These are phyloP conservation scores for Tor tambroides DNA, from an alignment of 2,113 vertebrate genomes.

Conservation along the genomic window DNA sequence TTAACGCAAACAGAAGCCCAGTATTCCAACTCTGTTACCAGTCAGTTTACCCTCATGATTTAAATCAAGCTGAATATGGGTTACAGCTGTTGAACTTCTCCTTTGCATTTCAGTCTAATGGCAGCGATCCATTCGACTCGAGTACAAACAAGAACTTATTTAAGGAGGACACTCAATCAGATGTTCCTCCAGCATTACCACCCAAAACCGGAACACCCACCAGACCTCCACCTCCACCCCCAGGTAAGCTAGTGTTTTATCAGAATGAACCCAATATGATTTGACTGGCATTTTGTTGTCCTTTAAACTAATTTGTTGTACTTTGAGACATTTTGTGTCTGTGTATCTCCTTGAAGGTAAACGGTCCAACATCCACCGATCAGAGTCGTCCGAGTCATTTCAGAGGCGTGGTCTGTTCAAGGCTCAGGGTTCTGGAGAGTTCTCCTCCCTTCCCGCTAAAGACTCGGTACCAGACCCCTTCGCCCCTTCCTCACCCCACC, in stretches of 20 bases:
- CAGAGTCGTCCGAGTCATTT: conserved; percentile 93
- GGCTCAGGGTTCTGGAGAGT: conserved; percentile 83
- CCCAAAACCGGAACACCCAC: conserved; percentile 96
- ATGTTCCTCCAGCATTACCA: conserved; percentile 92
- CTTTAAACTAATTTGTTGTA: neutral
- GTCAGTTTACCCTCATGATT: neutral
- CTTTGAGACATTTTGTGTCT: conserved; percentile 1
- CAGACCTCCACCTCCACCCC: conserved; percentile 92
- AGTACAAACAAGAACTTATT: conserved; percentile 84
- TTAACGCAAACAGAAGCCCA: neutral
- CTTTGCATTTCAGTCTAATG: conserved; percentile 79
- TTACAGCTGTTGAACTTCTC: conserved; percentile 3
- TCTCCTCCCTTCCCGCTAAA: conserved; percentile 89
- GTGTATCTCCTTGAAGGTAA: conserved; percentile 80
- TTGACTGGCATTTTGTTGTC: neutral
- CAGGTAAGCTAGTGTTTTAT: conserved; percentile 74
- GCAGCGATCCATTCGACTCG: conserved; percentile 84
- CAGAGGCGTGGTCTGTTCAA: conserved; percentile 88
- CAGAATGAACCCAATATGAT: neutral
- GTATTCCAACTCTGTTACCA: neutral
- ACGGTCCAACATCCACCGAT: conserved; percentile 84
- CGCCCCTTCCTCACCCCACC: conserved; percentile 85
- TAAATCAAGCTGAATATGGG: neutral
- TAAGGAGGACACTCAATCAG: conserved; percentile 81
- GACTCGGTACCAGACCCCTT: conserved; percentile 89